Evolutionary conservation across 2,797 vertebrate genomes (phyloP).

Genomic region (Bufotes viridis): DNA sequence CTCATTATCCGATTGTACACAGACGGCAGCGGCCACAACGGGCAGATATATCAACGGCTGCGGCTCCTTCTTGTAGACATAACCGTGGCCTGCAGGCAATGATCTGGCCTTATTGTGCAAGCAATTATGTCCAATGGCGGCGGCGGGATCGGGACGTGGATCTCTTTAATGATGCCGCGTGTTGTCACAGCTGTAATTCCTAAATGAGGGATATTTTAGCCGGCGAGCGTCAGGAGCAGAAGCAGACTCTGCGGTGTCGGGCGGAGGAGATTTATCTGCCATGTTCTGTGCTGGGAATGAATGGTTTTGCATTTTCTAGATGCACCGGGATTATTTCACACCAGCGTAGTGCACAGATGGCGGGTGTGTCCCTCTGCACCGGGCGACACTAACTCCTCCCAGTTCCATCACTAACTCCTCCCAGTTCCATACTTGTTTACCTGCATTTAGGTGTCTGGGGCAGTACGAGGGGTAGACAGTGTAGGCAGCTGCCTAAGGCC

Average conservation of each 20-base stretch:
- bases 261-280: neutral
- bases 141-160: neutral
- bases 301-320: neutral
- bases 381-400: too few relatives aligned
- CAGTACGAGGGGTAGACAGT: too few relatives aligned
- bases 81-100: neutral
- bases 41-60: neutral
- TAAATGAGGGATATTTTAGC: conserved; percentile 5
- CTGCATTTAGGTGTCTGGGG: neutral
- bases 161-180: neutral
- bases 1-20: neutral
- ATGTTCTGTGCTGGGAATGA: conserved; percentile 1
- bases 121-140: conserved; percentile 3
- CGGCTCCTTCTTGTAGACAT: neutral
- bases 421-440: neutral
- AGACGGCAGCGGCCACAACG: neutral
- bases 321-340: neutral
- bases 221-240: neutral
- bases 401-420: too few relatives aligned
- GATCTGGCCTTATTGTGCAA: neutral
- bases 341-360: neutral
- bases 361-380: neutral
- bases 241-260: neutral
- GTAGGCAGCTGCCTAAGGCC: too few relatives aligned
- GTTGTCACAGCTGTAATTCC: neutral